These are phyloP conservation scores for Aulostomus chinensis DNA, from an alignment of 2,797 vertebrate species.

Conservation along the genomic window DNA sequence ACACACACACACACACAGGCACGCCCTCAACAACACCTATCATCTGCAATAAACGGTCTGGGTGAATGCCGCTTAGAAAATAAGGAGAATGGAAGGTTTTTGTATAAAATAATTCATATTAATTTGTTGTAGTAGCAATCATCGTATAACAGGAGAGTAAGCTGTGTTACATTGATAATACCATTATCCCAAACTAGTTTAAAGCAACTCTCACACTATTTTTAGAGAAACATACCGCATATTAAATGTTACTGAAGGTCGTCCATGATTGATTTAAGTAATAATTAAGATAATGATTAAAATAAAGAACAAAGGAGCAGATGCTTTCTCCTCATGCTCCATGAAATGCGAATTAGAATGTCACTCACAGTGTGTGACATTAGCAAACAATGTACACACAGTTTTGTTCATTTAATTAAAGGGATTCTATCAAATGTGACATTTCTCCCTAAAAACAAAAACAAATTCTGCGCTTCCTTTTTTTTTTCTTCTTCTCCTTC, in stretches of 20 bases:
- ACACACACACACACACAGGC: too few species aligned
- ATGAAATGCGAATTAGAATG: slow-evolving; percentile 47
- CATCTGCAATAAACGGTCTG: slow-evolving; percentile 38
- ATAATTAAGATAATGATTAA: slow-evolving; percentile 63
- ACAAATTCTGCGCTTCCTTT: slow-evolving; percentile 9
- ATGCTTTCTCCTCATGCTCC: slow-evolving; percentile 35
- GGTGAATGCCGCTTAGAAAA: too few species aligned
- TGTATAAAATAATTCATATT: too few species aligned
- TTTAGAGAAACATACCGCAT: too few species aligned
- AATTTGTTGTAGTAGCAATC: background rate
- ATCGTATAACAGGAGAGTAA: too few species aligned
- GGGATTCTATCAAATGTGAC: slow-evolving; percentile 71
- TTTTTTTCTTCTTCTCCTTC: slow-evolving; percentile 40
- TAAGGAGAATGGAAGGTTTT: too few species aligned
- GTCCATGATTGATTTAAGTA: slow-evolving; percentile 48
- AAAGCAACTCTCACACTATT: too few species aligned
- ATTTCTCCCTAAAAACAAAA: slow-evolving; percentile 51
- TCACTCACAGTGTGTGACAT: slow-evolving; percentile 51
- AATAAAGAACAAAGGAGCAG: too few species aligned
- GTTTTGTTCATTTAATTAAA: slow-evolving; percentile 59
- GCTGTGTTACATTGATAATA: too few species aligned
- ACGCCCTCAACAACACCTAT: too few species aligned
- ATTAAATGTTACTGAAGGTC: slow-evolving; percentile 40
- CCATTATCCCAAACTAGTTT: too few species aligned
- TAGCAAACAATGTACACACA: slow-evolving; percentile 38